Percentiles rank a stretch among this genome's conserved stretches.
Conservation (phyloP, 2,797 vertebrate genomes). For the Gymnocypris eckloni region DNA sequence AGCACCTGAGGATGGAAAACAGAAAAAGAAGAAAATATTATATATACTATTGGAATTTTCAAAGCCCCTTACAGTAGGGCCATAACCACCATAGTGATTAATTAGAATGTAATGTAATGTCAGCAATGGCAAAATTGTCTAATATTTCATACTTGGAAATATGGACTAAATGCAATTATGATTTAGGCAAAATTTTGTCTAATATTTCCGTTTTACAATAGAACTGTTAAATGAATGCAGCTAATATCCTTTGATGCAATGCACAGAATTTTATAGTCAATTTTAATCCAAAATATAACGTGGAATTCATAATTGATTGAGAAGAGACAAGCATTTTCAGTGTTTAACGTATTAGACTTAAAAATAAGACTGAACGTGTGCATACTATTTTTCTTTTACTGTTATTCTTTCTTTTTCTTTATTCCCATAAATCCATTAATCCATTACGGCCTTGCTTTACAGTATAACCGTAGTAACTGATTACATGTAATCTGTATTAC, state of each 20-base stretch:
- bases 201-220: neutral
- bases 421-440: neutral
- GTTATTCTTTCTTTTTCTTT: neutral
- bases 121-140: no score
- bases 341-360: neutral
- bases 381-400: neutral
- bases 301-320: neutral
- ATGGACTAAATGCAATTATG: no score
- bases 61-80: neutral
- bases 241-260: neutral
- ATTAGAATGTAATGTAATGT: no score
- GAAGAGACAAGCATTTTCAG: neutral
- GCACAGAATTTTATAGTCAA: no score
- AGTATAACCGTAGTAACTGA: no score
- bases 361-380: neutral
- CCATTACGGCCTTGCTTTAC: no score
- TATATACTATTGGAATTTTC: neutral
- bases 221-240: neutral
- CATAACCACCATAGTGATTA: neutral
- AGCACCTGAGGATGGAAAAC: slow-evolving; percentile 65
- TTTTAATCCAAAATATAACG: no score
- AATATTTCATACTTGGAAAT: no score
- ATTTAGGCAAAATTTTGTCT: neutral
- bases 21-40: slow-evolving; percentile 9
- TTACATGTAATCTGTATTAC: no score